A percentile compares a stretch with the other conserved stretches of the same genome.
These are phyloP conservation scores for Acipenser transmontanus DNA, from an alignment of 2,797 vertebrate species.

Conservation along the genomic window DNA sequence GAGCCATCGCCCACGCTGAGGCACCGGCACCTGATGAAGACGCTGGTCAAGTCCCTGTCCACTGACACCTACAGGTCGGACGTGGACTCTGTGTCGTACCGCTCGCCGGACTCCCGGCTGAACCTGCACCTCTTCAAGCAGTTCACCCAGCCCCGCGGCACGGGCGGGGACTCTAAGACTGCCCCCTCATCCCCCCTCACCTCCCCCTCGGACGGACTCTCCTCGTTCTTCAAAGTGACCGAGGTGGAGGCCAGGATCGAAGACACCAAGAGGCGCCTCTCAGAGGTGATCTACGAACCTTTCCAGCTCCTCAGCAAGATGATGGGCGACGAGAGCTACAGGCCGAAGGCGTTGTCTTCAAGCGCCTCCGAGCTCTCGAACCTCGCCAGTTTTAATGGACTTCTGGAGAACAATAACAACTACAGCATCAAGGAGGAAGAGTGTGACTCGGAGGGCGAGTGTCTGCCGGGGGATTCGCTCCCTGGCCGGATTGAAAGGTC, in stretches of 20 bases:
- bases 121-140: conserved; percentile 93
- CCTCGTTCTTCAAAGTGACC: conserved; percentile 85
- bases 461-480: conserved; percentile 35
- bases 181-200: conserved; percentile 84
- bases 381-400: conserved; percentile 66
- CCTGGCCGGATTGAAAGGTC: conserved; percentile 29
- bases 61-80: conserved; percentile 85
- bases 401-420: conserved; percentile 82
- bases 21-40: conserved; percentile 87
- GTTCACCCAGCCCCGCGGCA: conserved; percentile 79
- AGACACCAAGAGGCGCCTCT: conserved; percentile 90
- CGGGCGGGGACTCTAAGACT: conserved; percentile 83
- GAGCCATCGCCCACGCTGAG: conserved; percentile 61
- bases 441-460: conserved; percentile 66
- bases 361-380: conserved; percentile 86
- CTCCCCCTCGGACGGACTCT: conserved; percentile 75
- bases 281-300: conserved; percentile 90
- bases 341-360: conserved; percentile 82
- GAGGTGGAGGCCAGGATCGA: conserved; percentile 93
- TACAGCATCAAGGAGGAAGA: conserved; percentile 97
- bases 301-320: conserved; percentile 92
- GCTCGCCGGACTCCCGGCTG: conserved; percentile 77
- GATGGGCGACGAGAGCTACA: conserved; percentile 87
- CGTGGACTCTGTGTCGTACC: conserved; percentile 59
- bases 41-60: conserved; percentile 88